Evolutionary conservation across 1,140 invertebrate species (phyloP), one percentile per base, ranked within the genome.

Genomic region (Eriosoma lanigerum): DNA sequence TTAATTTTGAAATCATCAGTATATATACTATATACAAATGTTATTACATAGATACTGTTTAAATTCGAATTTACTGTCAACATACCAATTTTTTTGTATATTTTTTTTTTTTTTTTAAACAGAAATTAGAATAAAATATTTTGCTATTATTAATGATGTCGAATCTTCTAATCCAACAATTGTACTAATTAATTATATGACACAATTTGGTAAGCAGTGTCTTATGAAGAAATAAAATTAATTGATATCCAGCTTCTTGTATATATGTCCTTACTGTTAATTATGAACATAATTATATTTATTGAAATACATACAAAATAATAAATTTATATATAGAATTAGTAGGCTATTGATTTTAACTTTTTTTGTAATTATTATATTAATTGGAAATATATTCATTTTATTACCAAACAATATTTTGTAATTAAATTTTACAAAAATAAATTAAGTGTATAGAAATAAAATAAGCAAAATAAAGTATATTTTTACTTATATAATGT

Each of bases 11-110:
- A 72, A 72, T n/a, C 3, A 72, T 52, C 68, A 72, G 46, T 72
- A 52, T 17, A 72, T 52, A 29, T 72, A 50, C 24, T 52, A 50
- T 50, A 72, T 29, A 38, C 8, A 38, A 4, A 38, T 38, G 68
- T 72, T 72, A 72, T 72, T 72, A 52, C 26, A 72, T 72, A 72
- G 48, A 52, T 72, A 72, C 68, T 72, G 26, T 72, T 72, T 72
- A 29, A 38, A 50, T 15, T 52, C 68, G 29, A 72, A 72, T 72
- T 72, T 72, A 72, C 17, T 72, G 29, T 52, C 46, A 50, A 52
- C 64, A 44, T 66, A 46, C 68, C 46, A 19, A 72, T 52, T 70
- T 70, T 70, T 68, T 68, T 44, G 24, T 68, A 46, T 24, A 38
- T 4, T 38, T 29, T 10, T 44, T 68, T 6, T 46, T 68, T 68